Base-by-base conservation (phyloP, 2,888 invertebrate species). In the Dendrolimus pini region DNA sequence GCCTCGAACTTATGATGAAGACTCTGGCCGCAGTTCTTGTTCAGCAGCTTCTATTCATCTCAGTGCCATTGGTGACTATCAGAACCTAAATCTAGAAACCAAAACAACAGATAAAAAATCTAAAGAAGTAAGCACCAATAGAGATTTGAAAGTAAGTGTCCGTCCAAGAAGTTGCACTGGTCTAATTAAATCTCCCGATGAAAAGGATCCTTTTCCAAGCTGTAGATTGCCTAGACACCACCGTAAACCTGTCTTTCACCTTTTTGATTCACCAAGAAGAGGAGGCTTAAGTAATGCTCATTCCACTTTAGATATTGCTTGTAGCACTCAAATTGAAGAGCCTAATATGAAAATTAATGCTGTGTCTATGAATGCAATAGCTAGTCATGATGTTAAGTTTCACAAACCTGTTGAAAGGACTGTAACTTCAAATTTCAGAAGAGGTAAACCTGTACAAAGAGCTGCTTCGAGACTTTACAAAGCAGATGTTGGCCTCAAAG, bases 391-490 rank as follows among this genome's bases (percentile, higher is more conserved):
- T 42, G 70, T 72, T 53, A 71, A 71, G 61, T 57, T 61, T 18
- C 70, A 69, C 57, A 72, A 65, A 56, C 56, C 58, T 42, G 75
- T 70, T 60, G 66, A 69, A 56, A 65, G 59, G 12, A 63, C 63
- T 52, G 41, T 68, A 2, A 69, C 60, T 54, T 65, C 69, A 41
- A 84, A 86, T 67, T 89, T 88, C 61, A 80, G 80, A 64, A 82
- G 93, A 70, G 92, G 93, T 41, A 94, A 94, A 75, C 94, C 95
- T 1, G 93, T 95, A 9, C 94, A 95, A 73, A 90, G 95, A 70
- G 94, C 94, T 41, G 94, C 95, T 13, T 95, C 95, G 0, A 91
- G 95, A 61, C 84, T 95, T 47, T 95, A 95, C 68, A 91, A 93
- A 72, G 92, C 94, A 53, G 92, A 92, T 58, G 85, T 88, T 76